Conservation (phyloP, 2,888 invertebrate genomes). For the Tachina fera region DNA sequence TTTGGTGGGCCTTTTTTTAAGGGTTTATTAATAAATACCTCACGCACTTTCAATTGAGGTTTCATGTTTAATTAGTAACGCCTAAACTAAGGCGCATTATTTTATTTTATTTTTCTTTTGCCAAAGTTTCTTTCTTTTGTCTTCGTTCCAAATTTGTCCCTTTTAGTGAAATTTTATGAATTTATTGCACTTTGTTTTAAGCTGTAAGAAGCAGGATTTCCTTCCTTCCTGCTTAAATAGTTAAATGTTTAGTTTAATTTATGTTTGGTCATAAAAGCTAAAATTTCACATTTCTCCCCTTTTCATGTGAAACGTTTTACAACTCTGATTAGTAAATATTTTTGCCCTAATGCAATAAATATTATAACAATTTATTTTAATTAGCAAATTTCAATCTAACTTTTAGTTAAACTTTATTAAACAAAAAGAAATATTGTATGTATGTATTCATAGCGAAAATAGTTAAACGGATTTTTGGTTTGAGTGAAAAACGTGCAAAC, state of each 20-base stretch:
- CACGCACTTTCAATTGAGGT: slow-evolving; percentile 61
- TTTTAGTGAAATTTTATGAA: slow-evolving; percentile 19
- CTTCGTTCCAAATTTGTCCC: background rate
- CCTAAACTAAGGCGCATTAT: slow-evolving; percentile 39
- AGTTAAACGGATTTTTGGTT: slow-evolving; percentile 4
- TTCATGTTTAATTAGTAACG: slow-evolving; percentile 70
- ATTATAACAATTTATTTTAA: slow-evolving; percentile 68
- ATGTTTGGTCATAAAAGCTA: slow-evolving; percentile 4
- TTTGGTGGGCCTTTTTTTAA: slow-evolving; percentile 28
- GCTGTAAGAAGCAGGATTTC: slow-evolving; percentile 29
- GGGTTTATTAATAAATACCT: slow-evolving; percentile 69
- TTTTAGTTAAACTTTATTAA: slow-evolving; percentile 25
- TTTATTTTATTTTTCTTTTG: background rate
- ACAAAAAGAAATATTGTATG: background rate
- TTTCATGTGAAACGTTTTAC: background rate
- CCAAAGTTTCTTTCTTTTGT: background rate
- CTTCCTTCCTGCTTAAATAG: slow-evolving; percentile 45
- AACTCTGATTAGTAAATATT: background rate
- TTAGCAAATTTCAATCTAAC: slow-evolving; percentile 57
- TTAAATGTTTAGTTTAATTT: slow-evolving; percentile 23
- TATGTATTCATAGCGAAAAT: background rate
- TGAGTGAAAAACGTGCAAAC: slow-evolving; percentile 36
- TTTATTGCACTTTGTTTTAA: slow-evolving; percentile 5
- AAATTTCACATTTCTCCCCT: slow-evolving; percentile 6
- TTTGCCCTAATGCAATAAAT: slow-evolving; percentile 3